A percentile compares a stretch with the other conserved stretches of the same genome.
Conservation (phyloP, 2,113 vertebrate genomes). For the Mungos mungo region DNA sequence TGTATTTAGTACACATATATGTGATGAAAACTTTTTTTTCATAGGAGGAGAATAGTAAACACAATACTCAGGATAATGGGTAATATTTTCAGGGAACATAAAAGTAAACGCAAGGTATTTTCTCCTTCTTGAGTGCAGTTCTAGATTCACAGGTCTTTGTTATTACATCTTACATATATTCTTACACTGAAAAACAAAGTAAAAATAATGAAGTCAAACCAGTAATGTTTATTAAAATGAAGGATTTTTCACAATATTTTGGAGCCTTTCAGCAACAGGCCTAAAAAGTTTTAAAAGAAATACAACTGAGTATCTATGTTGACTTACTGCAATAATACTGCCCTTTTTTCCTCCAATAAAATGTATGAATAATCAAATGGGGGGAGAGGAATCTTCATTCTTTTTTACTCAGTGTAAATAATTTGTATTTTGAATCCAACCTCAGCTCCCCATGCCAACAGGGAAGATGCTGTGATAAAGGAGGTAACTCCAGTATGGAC, state of each 20-base stretch:
- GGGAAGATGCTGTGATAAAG: background rate
- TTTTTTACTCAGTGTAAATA: background rate
- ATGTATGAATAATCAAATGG: background rate
- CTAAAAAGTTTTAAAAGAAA: slow-evolving; percentile 46
- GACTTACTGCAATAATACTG: slow-evolving; percentile 7
- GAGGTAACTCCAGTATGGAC: background rate
- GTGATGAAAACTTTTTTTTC: background rate
- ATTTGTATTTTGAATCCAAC: slow-evolving; percentile 3
- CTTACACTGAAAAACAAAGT: background rate
- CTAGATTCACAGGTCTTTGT: background rate
- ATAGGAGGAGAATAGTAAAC: background rate
- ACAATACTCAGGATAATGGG: background rate
- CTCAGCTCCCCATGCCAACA: background rate
- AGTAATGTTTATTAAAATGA: slow-evolving; percentile 14
- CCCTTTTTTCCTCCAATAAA: background rate
- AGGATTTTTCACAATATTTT: background rate
- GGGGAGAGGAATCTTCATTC: background rate
- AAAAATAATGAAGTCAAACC: background rate
- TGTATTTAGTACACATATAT: background rate
- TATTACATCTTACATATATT: background rate
- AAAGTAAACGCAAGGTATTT: background rate
- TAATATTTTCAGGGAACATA: background rate
- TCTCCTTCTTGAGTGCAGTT: background rate
- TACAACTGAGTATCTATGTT: background rate
- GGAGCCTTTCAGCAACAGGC: background rate